Conservation (phyloP, 1,140 invertebrate genomes). For the Drosophila yakuba region DNA sequence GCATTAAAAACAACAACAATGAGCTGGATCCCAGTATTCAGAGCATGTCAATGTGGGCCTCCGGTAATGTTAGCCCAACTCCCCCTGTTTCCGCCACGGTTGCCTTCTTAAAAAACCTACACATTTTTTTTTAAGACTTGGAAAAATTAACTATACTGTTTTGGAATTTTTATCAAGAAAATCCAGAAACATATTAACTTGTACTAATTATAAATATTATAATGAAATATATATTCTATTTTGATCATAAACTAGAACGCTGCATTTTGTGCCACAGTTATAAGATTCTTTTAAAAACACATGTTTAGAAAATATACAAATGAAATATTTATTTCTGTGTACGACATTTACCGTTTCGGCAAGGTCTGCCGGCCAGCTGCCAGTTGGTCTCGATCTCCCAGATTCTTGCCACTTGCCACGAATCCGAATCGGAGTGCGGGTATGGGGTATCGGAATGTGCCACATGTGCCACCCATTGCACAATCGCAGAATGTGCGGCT, state of each 20-base stretch:
- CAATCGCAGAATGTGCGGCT: constrained; percentile 59
- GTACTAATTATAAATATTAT: no score
- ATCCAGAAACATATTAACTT: no score
- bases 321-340: constrained; percentile 8
- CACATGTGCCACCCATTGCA: constrained; percentile 71
- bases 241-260: not conserved
- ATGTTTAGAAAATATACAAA: no score
- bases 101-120: constrained; percentile 24
- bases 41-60: constrained; percentile 79
- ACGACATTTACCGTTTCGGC: constrained; percentile 74
- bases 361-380: constrained; percentile 71
- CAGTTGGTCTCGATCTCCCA: constrained; percentile 55
- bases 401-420: constrained; percentile 66
- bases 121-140: constrained; percentile 7
- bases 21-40: constrained; percentile 57
- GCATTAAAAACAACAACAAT: constrained; percentile 40
- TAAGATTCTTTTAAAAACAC: not conserved
- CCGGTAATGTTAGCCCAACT: constrained; percentile 68
- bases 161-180: no score
- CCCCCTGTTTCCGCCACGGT: constrained; percentile 8
- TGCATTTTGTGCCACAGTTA: not conserved
- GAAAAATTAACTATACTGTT: not conserved
- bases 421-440: not conserved
- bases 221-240: no score
- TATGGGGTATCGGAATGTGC: constrained; percentile 12